Evolutionary conservation across 2,113 vertebrate species (phyloP).

Genomic region (Hydrochoerus hydrochaeris): DNA sequence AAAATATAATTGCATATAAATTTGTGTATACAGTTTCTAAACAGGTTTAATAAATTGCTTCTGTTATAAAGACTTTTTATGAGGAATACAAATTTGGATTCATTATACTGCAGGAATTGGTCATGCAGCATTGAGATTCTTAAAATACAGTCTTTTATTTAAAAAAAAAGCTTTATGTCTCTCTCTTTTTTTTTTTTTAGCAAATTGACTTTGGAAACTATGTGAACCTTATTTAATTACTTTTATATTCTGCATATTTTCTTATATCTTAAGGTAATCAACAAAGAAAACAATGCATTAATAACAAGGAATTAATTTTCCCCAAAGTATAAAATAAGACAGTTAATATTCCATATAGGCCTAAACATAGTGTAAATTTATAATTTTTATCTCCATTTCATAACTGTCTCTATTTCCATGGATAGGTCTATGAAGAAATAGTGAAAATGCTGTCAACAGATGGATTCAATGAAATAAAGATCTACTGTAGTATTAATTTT

Average conservation of each 20-base stretch:
- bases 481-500: conserved; percentile 17
- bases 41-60: neutral
- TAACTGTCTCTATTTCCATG: neutral
- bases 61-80: neutral
- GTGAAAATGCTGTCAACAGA: neutral
- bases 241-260: neutral
- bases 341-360: neutral
- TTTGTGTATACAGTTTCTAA: neutral
- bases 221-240: neutral
- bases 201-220: neutral
- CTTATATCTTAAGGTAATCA: neutral
- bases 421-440: neutral
- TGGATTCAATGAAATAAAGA: conserved; percentile 25
- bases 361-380: neutral
- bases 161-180: neutral
- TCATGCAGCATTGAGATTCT: neutral
- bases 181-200: neutral
- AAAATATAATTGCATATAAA: neutral
- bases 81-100: neutral
- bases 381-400: conserved; percentile 36
- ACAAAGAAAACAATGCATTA: neutral
- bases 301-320: neutral
- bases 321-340: neutral
- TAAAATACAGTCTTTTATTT: neutral
- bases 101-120: neutral